These are phyloP conservation scores for Conus betulinus DNA, from an alignment of 1,140 invertebrate species.

Conservation along the genomic window DNA sequence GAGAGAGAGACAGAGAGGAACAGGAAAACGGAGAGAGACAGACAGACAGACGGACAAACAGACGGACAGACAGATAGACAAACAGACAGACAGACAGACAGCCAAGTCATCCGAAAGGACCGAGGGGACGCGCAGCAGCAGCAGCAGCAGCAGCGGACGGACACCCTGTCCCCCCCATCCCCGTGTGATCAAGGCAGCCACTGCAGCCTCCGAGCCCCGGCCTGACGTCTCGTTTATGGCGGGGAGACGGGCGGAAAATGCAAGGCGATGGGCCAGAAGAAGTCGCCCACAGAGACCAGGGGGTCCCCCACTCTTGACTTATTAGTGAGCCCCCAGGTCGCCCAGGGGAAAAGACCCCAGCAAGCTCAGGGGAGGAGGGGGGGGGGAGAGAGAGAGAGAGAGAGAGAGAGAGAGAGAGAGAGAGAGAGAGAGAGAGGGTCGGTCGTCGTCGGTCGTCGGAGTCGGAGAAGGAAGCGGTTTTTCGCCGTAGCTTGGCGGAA, in stretches of 20 bases:
- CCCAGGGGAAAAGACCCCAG: background rate
- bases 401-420: background rate
- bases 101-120: too few relatives aligned
- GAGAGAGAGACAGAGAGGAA: background rate
- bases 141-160: too few relatives aligned
- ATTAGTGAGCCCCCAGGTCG: background rate
- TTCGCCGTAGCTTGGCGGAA: background rate
- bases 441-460: too few relatives aligned
- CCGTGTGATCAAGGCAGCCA: background rate
- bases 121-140: too few relatives aligned
- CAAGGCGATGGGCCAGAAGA: slow-evolving; percentile 28
- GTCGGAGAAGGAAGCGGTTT: background rate
- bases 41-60: background rate
- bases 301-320: background rate
- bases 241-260: slow-evolving; percentile 27
- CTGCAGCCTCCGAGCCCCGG: background rate
- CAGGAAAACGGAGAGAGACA: background rate
- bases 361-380: background rate
- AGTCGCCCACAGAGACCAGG: background rate
- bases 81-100: background rate
- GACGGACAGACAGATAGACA: background rate
- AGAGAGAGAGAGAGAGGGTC: too few relatives aligned
- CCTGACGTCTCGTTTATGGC: slow-evolving; percentile 27
- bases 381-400: background rate
- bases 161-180: too few relatives aligned